Evolutionary conservation across 2,888 invertebrate species (phyloP), one percentile per base, ranked within the genome.

Genomic region (Endomychus coccineus): DNA sequence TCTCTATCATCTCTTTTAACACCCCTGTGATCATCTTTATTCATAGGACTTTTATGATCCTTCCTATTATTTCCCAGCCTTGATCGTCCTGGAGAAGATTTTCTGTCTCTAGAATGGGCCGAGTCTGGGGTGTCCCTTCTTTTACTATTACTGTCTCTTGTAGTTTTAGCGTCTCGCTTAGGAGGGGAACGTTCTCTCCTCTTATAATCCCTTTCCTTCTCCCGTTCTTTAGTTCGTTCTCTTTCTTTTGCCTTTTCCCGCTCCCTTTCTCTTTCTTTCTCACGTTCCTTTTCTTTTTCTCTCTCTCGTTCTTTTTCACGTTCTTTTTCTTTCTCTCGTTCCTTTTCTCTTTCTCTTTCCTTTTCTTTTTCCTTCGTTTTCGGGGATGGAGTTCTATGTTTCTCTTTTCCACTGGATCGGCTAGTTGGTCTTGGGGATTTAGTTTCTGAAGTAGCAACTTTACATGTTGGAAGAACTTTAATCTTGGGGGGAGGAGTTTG

Each of bases 181-280:
- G 66, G 66, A 3, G 66, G 66, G 4, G 66, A 64, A 32, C 62
- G 49, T 19, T 58, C 48, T 49, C 61, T 36, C 52, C 53, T 28
- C 43, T 50, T 40, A 27, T 71, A 71, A 30, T 67, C 55, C 39
- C 63, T 62, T 21, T 71, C 71, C 49, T 69, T 69, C 25, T 72
- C 71, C 9, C 71, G 51, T 31, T 62, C 66, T 12, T 57, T 48
- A 21, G 22, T 61, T 16, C 51, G 43, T 29, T 60, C 61, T 7
- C 54, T 42, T 11, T 62, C 61, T 21, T 49, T 48, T 39, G 58
- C 56, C 30, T 49, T 45, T 35, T 69, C 49, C 61, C 68, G 48
- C 52, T 71, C 68, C 38, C 71, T 71, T 31, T 75, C 71, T 52
- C 67, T 69, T 31, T 75, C 75, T 25, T 71, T 70, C 43, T 75